Evolutionary conservation across 2,113 vertebrate species (phyloP).

Genomic region (Vicugna pacos): DNA sequence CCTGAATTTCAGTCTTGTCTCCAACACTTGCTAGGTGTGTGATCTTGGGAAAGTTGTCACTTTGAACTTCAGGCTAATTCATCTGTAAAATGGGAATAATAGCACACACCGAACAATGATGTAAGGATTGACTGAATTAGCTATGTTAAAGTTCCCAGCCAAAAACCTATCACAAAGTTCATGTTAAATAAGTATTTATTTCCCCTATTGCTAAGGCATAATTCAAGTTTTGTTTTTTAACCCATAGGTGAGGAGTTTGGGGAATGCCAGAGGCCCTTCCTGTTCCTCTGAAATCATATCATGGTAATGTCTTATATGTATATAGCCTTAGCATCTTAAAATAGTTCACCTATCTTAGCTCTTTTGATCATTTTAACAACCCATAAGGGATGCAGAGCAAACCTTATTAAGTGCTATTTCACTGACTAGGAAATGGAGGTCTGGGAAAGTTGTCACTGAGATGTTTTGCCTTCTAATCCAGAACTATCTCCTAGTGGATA

Average conservation of each 20-base stretch:
- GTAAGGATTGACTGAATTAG: not conserved
- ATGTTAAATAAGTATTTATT: not conserved
- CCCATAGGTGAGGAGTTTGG: not conserved
- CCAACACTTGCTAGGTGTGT: not conserved
- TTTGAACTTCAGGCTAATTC: slow-evolving; percentile 38
- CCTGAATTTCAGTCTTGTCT: slow-evolving; percentile 4
- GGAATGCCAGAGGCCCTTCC: not conserved
- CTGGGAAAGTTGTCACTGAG: not conserved
- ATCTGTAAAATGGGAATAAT: slow-evolving; percentile 37
- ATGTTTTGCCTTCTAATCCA: slow-evolving; percentile 23
- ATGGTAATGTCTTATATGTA: not conserved
- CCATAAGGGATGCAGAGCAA: not conserved
- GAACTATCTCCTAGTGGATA: not conserved
- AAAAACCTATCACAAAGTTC: not conserved
- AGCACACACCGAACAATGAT: not conserved
- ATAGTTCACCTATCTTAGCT: not conserved
- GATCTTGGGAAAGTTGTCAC: slow-evolving; percentile 31
- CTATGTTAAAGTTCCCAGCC: slow-evolving; percentile 26
- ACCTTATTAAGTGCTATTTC: not conserved
- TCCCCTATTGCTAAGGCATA: not conserved
- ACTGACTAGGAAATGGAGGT: not conserved
- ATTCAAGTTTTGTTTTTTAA: slow-evolving; percentile 42
- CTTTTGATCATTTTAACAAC: slow-evolving; percentile 19
- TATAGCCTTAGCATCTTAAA: not conserved
- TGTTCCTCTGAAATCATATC: slow-evolving; percentile 11